Conservation (phyloP, 2,888 invertebrate genomes). For the Pelosia muscerda region DNA sequence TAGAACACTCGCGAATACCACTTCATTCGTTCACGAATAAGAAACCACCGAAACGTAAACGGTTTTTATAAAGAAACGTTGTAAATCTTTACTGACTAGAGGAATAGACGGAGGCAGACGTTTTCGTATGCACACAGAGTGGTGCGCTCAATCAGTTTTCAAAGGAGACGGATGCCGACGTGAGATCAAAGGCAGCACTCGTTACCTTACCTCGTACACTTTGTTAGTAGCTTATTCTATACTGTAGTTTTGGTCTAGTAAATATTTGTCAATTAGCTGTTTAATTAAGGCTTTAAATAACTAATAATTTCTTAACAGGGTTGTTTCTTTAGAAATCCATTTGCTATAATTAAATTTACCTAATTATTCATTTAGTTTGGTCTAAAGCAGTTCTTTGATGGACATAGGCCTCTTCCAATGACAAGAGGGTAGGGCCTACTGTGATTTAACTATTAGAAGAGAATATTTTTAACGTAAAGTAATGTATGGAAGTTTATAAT, state of each 20-base stretch:
- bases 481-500: no score
- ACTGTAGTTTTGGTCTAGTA: constrained; percentile 26
- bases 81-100: constrained; percentile 64
- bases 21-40: constrained; percentile 51
- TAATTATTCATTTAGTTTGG: no score
- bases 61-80: constrained; percentile 69
- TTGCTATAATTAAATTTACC: no score
- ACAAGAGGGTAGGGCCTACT: no score
- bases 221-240: constrained; percentile 49
- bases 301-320: no score
- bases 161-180: constrained; percentile 73
- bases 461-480: no score
- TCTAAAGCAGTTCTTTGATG: no score
- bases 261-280: neutral
- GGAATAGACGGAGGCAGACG: constrained; percentile 55
- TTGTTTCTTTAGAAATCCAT: no score
- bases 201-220: constrained; percentile 58
- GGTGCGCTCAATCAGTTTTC: constrained; percentile 83
- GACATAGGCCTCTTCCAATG: no score
- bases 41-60: constrained; percentile 58
- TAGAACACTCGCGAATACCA: constrained; percentile 23
- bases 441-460: no score
- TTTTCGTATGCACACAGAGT: constrained; percentile 82
- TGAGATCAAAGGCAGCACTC: constrained; percentile 76
- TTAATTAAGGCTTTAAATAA: no score